phyloP scores from a whole-genome alignment of 2,797 vertebrate genomes.

The Sphaeramia orbicularis region DNA sequence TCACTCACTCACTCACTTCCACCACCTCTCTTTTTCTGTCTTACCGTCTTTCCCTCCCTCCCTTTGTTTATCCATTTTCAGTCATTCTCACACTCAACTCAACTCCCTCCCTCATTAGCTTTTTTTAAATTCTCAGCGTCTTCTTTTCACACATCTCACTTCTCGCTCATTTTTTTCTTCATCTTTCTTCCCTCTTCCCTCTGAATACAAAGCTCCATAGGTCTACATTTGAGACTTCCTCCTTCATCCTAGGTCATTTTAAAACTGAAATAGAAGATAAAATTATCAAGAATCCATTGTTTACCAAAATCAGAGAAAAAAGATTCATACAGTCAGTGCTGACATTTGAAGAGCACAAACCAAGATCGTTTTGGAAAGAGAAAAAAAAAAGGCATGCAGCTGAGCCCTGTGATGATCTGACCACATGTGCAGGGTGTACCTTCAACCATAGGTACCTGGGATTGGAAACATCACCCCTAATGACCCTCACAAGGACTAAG shows the following conservation, averaged over 20 bases:
- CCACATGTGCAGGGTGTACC: too few relatives aligned
- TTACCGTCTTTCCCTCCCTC: slow-evolving; percentile 74
- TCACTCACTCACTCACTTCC: slow-evolving; percentile 79
- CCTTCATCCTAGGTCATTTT: slow-evolving; percentile 18
- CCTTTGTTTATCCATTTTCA: slow-evolving; percentile 71
- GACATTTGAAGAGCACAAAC: background rate
- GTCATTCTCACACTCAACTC: slow-evolving; percentile 68
- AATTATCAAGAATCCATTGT: slow-evolving; percentile 26
- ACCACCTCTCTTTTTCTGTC: slow-evolving; percentile 74
- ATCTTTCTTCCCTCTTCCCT: slow-evolving; percentile 46
- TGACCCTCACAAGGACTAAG: too few relatives aligned
- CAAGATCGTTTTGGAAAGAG: background rate
- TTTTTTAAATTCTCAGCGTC: slow-evolving; percentile 35
- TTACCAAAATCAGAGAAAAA: too few relatives aligned
- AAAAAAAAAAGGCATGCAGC: slow-evolving; percentile 3
- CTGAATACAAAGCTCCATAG: slow-evolving; percentile 58
- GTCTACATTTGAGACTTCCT: slow-evolving; percentile 60
- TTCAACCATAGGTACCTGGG: too few relatives aligned
- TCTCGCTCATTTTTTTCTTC: slow-evolving; percentile 50
- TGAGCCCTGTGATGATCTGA: too few relatives aligned
- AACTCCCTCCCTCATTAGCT: slow-evolving; percentile 63
- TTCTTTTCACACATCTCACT: slow-evolving; percentile 63
- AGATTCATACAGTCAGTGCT: background rate
- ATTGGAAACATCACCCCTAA: too few relatives aligned
- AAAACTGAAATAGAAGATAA: slow-evolving; percentile 23